Conservation (phyloP, 1,140 invertebrate genomes). For the Apolygus lucorum region DNA sequence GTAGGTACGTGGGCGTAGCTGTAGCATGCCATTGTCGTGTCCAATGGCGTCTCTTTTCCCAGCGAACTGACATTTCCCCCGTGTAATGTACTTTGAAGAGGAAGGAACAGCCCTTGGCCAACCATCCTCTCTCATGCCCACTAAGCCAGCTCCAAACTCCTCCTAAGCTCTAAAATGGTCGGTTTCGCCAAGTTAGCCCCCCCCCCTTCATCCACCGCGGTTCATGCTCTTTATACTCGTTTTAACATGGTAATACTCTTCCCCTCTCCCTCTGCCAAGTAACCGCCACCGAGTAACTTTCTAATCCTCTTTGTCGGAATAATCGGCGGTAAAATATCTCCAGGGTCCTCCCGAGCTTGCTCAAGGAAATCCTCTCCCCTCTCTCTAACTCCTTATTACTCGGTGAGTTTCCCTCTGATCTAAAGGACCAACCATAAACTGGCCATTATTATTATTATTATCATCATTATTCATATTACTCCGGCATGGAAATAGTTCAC, state of each 20-base stretch:
- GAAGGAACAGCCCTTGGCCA: no score
- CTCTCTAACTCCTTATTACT: no score
- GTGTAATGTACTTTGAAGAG: no score
- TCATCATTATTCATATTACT: no score
- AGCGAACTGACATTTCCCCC: no score
- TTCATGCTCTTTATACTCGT: neutral
- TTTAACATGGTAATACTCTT: neutral
- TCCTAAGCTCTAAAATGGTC: neutral
- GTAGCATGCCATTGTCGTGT: no score
- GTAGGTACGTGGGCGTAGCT: no score
- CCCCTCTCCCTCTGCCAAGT: neutral
- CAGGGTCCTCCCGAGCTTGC: neutral
- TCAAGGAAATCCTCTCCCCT: neutral
- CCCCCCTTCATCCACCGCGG: neutral
- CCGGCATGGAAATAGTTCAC: no score
- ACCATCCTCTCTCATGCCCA: neutral
- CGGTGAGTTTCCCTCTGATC: no score
- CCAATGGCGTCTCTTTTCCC: no score
- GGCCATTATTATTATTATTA: no score
- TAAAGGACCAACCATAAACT: no score
- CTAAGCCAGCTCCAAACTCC: neutral
- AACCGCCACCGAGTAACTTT: neutral
- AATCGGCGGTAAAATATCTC: neutral
- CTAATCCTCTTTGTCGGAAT: neutral
- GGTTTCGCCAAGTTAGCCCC: neutral